Evolutionary conservation across 2,797 vertebrate genomes (phyloP).

Genomic region (Peromyscus nudipes): DNA sequence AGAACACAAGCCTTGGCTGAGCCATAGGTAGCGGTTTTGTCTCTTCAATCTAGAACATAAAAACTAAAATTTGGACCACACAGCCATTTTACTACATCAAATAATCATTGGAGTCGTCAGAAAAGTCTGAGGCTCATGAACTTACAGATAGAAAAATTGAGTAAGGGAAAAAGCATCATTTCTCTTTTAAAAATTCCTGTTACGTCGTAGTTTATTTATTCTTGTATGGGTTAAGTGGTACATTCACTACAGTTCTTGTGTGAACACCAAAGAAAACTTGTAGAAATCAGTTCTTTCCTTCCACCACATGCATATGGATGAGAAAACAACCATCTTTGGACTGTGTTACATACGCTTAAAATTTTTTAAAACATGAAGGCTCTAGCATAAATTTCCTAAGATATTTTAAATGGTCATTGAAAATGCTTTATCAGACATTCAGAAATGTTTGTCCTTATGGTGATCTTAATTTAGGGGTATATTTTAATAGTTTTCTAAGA

Average conservation of each 20-base stretch:
- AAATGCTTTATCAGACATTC: not conserved
- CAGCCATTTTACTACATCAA: not conserved
- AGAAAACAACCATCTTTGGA: not conserved
- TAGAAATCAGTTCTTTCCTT: not conserved
- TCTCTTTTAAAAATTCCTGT: not conserved
- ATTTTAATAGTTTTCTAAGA: not conserved
- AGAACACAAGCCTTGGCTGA: not conserved
- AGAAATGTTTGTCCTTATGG: not conserved
- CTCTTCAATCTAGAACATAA: not conserved
- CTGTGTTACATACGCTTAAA: not conserved
- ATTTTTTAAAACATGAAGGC: not conserved
- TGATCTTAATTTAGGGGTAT: not conserved
- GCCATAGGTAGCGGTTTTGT: not conserved
- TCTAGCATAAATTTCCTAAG: not conserved
- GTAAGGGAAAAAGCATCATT: not conserved
- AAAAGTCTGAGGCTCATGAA: not conserved
- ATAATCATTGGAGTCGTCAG: not conserved
- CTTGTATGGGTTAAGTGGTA: not conserved
- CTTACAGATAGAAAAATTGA: not conserved
- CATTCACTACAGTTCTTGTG: too few species aligned
- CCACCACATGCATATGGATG: not conserved
- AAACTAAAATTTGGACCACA: not conserved
- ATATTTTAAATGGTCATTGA: not conserved
- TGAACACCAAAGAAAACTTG: not conserved
- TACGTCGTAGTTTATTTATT: not conserved